Evolutionary conservation across 1,140 invertebrate genomes (phyloP).

Genomic region (Amyelois transitella): DNA sequence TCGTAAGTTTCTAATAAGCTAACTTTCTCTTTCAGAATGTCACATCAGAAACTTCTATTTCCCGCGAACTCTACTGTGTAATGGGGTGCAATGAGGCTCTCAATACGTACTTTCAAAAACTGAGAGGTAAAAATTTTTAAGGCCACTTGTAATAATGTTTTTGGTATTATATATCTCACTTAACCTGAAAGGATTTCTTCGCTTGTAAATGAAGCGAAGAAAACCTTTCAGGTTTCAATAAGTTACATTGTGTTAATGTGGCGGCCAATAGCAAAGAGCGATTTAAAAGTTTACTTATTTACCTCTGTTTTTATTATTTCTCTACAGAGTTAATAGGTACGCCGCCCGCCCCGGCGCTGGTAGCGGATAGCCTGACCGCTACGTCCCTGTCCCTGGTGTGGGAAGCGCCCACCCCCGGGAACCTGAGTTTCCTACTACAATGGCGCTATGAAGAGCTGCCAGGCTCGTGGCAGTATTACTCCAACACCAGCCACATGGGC

Average conservation of each 20-base stretch:
- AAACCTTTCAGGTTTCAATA: too few relatives aligned
- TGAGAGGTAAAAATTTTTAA: conserved; percentile 79
- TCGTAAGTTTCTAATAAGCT: too few relatives aligned
- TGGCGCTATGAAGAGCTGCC: conserved; percentile 82
- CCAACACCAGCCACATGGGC: conserved; percentile 80
- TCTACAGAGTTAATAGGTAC: conserved; percentile 79
- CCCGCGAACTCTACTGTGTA: conserved; percentile 84
- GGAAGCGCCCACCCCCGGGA: conserved; percentile 76
- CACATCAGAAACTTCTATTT: conserved; percentile 78
- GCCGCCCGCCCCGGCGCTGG: conserved; percentile 83
- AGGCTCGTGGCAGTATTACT: conserved; percentile 83
- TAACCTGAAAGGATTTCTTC: too few relatives aligned
- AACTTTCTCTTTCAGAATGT: conserved; percentile 76
- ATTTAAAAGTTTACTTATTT: too few relatives aligned
- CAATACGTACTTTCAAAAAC: conserved; percentile 81
- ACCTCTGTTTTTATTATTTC: neutral
- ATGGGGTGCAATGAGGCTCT: conserved; percentile 86
- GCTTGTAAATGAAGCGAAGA: too few relatives aligned
- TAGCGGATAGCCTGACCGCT: conserved; percentile 82
- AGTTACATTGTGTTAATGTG: too few relatives aligned
- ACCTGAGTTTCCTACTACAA: conserved; percentile 83
- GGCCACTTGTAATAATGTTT: too few relatives aligned
- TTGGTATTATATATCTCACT: too few relatives aligned
- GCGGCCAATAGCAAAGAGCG: too few relatives aligned
- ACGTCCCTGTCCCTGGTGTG: conserved; percentile 88